Evolutionary conservation across 2,888 invertebrate species (phyloP).

Genomic region (Rotaria socialis): DNA sequence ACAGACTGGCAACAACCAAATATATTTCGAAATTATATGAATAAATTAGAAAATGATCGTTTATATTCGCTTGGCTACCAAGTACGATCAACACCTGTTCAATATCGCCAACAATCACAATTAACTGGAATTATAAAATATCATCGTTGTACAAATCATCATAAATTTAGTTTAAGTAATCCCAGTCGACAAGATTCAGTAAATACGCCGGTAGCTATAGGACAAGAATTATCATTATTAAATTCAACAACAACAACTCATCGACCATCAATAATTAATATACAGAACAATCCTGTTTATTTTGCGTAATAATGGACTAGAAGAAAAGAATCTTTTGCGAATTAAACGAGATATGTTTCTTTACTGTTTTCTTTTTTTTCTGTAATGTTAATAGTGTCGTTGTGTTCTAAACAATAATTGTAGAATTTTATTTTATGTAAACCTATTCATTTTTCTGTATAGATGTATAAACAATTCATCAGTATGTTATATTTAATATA

Average conservation of each 20-base stretch:
- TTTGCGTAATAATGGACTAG: not conserved
- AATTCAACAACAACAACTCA: not conserved
- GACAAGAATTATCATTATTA: not conserved
- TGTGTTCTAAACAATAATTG: too few relatives aligned
- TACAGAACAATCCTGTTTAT: not conserved
- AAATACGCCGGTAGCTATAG: not conserved
- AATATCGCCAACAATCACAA: not conserved
- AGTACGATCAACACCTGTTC: not conserved
- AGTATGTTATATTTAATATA: too few relatives aligned
- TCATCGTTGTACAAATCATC: not conserved
- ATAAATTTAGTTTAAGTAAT: not conserved
- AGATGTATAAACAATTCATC: too few relatives aligned
- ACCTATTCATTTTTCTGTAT: too few relatives aligned
- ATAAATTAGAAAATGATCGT: conserved; percentile 10
- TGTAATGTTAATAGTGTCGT: too few relatives aligned
- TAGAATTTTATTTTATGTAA: too few relatives aligned
- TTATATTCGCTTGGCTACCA: conserved; percentile 14
- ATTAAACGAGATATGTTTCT: too few relatives aligned
- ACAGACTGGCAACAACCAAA: not conserved
- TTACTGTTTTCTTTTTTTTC: too few relatives aligned
- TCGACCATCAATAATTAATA: not conserved
- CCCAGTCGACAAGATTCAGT: not conserved
- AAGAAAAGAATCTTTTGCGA: not conserved
- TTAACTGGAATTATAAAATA: not conserved
- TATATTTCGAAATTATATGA: conserved; percentile 1